Conservation (phyloP, 2,888 invertebrate genomes). For the Standfussiana lucernea region DNA sequence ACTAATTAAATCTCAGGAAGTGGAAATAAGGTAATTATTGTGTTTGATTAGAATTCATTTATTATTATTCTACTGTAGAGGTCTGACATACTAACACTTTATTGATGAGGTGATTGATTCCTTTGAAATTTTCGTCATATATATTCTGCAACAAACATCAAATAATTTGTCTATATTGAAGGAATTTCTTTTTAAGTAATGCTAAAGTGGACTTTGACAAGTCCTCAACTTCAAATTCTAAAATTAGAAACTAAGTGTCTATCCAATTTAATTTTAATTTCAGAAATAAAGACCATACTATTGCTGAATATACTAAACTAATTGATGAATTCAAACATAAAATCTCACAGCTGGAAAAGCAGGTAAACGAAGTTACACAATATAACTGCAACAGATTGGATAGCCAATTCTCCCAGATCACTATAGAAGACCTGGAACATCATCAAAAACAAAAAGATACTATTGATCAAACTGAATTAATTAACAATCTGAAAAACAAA, state of each 20-base stretch:
- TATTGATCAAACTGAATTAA: conserved; percentile 43
- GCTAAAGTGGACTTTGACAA: background rate
- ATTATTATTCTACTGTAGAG: background rate
- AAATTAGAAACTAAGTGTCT: background rate
- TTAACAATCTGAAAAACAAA: conserved; percentile 75
- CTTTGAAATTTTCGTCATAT: background rate
- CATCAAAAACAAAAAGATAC: conserved; percentile 36
- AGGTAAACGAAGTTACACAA: conserved; percentile 64
- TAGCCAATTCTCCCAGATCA: conserved; percentile 70
- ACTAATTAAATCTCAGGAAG: conserved; percentile 85
- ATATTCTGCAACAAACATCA: background rate
- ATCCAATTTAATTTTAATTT: conserved; percentile 53
- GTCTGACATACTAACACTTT: background rate
- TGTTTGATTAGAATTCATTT: background rate
- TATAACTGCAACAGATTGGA: conserved; percentile 72
- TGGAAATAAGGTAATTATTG: conserved; percentile 83
- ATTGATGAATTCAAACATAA: conserved; percentile 86
- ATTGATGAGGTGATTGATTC: background rate
- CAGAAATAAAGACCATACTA: conserved; percentile 87
- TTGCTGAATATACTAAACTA: conserved; percentile 84
- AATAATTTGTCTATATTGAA: background rate
- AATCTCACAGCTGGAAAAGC: conserved; percentile 77
- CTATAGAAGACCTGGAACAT: conserved; percentile 48
- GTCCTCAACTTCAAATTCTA: background rate
- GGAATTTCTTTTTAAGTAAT: background rate